Base-by-base conservation (phyloP, 2,888 invertebrate species). In the Drosophila formosana region DNA sequence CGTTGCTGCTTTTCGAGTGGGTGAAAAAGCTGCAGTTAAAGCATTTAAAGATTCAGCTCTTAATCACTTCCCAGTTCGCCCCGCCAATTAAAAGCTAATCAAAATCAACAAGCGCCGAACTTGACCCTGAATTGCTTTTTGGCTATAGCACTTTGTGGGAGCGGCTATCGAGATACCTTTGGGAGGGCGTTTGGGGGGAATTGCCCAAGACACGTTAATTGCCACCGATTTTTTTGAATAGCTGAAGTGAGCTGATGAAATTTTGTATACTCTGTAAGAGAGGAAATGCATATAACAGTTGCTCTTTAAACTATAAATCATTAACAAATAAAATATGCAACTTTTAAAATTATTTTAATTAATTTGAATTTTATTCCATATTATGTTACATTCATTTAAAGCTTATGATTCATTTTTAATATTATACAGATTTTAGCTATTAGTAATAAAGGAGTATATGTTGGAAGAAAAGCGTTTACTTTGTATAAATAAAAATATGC, bases 41-140 rank as follows among this genome's bases (percentile, higher is more conserved):
- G 4, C 11, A 18, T 25, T 45, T 26, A 43, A 34, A 58, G 45
- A n/a, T 56, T 41, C 26, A 7, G 43, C 30, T 9, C 37, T 28
- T 61, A 43, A 50, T 34, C 46, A 39, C 34, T 63, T 63, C 34
- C 64, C 11, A 9, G 57, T 47, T 32, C 47, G 6, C 30, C 30
- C 30, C 2, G 8, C 8, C 69, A 73, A 78, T 75, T 78, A 65
- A 69, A 68, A 61, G 9, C 50, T 18, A 53, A 78, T 75, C 50
- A 78, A 76, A 66, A 43, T 39, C 26, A 45, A 51, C 41, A 45
- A 30, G 32, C 28, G 18, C 43, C 4, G 23, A 28, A 41, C 55
- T 53, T 13, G 53, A 66, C 66, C 55, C 74, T 64, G 64, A 64
- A 32, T 32, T 49, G 8, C 11, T 18, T 23, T 28, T 32, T 49